phyloP scores from a whole-genome alignment of 2,888 invertebrate species.

The Diogma glabrata region DNA sequence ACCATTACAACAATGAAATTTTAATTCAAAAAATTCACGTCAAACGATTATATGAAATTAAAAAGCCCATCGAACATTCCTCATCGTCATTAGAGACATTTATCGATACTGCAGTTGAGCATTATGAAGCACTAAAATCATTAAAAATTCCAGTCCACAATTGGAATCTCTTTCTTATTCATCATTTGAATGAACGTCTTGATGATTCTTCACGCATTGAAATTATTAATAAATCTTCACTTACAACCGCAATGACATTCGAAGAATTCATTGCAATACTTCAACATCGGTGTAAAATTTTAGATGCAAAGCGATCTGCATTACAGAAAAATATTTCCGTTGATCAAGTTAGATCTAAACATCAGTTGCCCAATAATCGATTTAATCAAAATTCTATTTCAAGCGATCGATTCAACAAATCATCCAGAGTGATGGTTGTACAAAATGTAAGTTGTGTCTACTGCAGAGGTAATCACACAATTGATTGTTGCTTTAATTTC shows the following conservation, averaged over 20 bases:
- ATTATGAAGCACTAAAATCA: background rate
- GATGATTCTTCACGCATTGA: background rate
- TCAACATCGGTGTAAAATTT: too few relatives aligned
- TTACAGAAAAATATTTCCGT: too few relatives aligned
- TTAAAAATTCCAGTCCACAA: background rate
- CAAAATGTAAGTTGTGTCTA: background rate
- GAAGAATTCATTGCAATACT: too few relatives aligned
- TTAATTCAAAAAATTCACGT: background rate
- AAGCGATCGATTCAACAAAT: too few relatives aligned
- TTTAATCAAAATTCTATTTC: too few relatives aligned
- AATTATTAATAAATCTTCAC: background rate
- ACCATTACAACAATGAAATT: background rate
- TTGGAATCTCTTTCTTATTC: background rate
- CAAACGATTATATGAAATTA: background rate
- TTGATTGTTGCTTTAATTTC: too few relatives aligned
- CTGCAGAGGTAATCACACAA: background rate
- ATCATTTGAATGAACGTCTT: background rate
- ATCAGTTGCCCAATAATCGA: too few relatives aligned
- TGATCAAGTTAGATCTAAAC: too few relatives aligned
- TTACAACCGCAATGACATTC: too few relatives aligned
- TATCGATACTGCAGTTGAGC: background rate
- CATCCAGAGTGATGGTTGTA: background rate
- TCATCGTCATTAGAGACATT: background rate
- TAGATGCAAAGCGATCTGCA: too few relatives aligned
- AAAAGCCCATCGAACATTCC: background rate